Evolutionary conservation across 1,140 invertebrate species (phyloP), one percentile per base, ranked within the genome.

Genomic region (Bombus sylvicola): DNA sequence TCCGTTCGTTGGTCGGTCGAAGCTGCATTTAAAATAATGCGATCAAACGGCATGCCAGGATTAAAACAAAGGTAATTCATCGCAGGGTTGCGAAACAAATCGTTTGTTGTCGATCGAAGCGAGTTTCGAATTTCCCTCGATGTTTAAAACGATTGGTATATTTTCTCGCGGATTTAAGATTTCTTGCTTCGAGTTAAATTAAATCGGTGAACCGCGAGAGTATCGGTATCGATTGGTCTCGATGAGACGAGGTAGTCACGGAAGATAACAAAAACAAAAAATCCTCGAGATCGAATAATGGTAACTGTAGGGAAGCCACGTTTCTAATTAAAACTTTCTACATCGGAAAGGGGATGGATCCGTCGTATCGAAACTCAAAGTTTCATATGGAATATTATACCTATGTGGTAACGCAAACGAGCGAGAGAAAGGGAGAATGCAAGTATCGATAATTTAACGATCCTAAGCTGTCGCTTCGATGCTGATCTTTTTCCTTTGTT

Each of bases 311-410:
- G 47, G 84, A 72, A 79, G 73, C 43, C 83, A 64, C 62, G n/a
- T 77, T 89, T 89, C 83, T 88, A 89, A 89, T 89, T 89, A 89
- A 89, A 89, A 89, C 77, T 89, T 62, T 89, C 85, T 34, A 74
- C 78, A 41, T 74, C 47, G 22, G n/a, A 41, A 43, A 28, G 62
- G 28, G 6, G 8, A 34, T 53, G 64, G 34, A 68, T 28, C 72
- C 62, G 83, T 79, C 78, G 53, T 74, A 62, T 72, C 15, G 76
- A 53, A 28, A 31, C n/a, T 69, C 74, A 31, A 59, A 41, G 71
- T 39, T 62, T 72, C 10, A 18, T 25, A 28, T 8, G 10, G 28
- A 41, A n/a, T 41, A 28, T 41, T n/a, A 78, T 59, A 25, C 10
- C 57, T 18, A 15, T 18, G n/a, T 9, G n/a, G 53, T 53, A 59